Evolutionary conservation across 2,113 vertebrate species (phyloP).

Genomic region (Chaetorhynchus papuensis): DNA sequence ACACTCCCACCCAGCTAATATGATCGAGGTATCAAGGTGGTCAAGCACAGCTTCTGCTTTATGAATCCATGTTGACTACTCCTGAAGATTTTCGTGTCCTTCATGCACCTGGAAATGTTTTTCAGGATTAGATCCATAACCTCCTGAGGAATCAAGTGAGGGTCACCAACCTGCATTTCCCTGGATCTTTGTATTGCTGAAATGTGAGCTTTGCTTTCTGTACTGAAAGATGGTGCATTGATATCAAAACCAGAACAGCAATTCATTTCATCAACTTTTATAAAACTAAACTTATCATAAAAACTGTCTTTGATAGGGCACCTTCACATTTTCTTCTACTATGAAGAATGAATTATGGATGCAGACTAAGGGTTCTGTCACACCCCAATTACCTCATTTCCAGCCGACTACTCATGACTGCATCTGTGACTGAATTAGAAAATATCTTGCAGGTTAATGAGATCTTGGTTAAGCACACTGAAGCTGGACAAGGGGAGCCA

Average conservation of each 20-base stretch:
- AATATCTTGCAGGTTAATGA: slow-evolving; percentile 14
- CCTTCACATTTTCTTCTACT: background rate
- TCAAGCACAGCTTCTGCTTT: background rate
- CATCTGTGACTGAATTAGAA: slow-evolving; percentile 22
- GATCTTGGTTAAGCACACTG: background rate
- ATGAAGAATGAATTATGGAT: slow-evolving; percentile 13
- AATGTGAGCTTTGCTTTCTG: background rate
- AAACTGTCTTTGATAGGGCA: background rate
- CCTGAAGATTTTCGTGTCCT: background rate
- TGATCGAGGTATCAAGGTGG: background rate
- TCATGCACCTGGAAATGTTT: background rate
- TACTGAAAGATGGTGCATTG: background rate
- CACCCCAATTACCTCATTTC: slow-evolving; percentile 31
- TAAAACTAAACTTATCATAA: background rate
- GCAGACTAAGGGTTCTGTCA: background rate
- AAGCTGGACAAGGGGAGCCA: background rate
- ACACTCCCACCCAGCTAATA: too few relatives aligned
- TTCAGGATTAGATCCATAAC: background rate
- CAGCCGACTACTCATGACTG: background rate
- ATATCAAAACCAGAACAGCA: background rate
- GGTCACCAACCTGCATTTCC: background rate
- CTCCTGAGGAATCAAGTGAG: background rate
- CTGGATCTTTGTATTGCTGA: background rate
- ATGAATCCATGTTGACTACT: background rate
- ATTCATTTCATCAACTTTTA: background rate